Evolutionary conservation across 2,113 vertebrate species (phyloP).

Genomic region (Phoxinus phoxinus): DNA sequence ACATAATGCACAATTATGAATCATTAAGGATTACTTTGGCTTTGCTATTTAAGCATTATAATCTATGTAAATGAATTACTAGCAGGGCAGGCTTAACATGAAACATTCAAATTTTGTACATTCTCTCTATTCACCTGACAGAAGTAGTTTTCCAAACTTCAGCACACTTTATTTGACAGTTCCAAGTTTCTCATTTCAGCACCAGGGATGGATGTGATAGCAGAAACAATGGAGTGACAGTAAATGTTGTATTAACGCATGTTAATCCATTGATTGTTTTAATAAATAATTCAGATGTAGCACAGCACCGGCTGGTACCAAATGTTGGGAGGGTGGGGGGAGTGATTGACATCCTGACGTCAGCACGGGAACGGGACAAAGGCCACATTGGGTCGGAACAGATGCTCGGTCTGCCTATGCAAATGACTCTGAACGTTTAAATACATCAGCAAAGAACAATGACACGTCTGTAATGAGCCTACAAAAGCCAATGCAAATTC

Average conservation of each 20-base stretch:
- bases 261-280: not conserved
- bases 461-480: slow-evolving; percentile 15
- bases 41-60: not conserved
- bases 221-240: not conserved
- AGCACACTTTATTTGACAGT: not conserved
- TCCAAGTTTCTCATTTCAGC: not conserved
- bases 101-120: not conserved
- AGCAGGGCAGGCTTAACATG: not conserved
- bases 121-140: not conserved
- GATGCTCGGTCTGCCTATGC: slow-evolving; percentile 59
- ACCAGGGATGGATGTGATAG: not conserved
- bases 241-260: not conserved
- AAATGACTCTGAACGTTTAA: slow-evolving; percentile 52
- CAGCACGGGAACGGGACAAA: slow-evolving; percentile 56
- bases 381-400: slow-evolving; percentile 51
- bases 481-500: slow-evolving; percentile 34
- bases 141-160: not conserved
- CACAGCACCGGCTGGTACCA: slow-evolving; percentile 28
- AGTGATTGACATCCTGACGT: slow-evolving; percentile 50
- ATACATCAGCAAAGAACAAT: slow-evolving; percentile 55
- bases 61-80: not conserved
- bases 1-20: not conserved
- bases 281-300: slow-evolving; percentile 35
- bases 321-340: slow-evolving; percentile 13
- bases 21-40: not conserved